A percentile compares a stretch with the other conserved stretches of the same genome.
Conservation (phyloP, 2,797 vertebrate species). For the Pelochelys cantorii region DNA sequence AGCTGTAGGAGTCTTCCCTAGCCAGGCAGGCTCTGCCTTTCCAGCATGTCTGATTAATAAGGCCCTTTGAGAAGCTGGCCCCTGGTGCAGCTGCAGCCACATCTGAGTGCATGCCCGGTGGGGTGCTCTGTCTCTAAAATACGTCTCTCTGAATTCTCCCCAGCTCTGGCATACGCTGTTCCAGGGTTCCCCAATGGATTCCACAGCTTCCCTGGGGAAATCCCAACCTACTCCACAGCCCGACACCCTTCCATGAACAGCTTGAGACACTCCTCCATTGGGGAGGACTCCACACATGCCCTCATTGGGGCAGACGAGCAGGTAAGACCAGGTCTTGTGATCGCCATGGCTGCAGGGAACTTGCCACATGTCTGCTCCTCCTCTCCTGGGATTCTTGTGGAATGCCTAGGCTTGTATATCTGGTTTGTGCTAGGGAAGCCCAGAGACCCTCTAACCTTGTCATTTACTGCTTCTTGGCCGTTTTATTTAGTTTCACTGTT, state of each 20-base stretch:
- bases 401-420: not conserved
- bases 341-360: not conserved
- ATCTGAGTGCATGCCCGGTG: not conserved
- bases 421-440: not conserved
- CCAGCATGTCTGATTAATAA: not conserved
- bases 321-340: conserved; percentile 77
- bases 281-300: conserved; percentile 91
- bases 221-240: conserved; percentile 78
- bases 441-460: not conserved
- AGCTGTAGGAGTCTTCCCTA: not conserved
- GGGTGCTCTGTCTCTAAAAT: not conserved
- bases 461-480: not conserved
- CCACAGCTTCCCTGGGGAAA: conserved; percentile 91
- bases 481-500: not conserved
- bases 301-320: conserved; percentile 95
- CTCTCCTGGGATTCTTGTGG: not conserved
- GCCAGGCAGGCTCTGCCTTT: not conserved
- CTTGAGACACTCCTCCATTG: conserved; percentile 87
- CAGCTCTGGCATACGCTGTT: conserved; percentile 91
- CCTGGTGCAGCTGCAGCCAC: not conserved
- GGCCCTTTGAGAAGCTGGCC: not conserved
- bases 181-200: conserved; percentile 95
- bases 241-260: conserved; percentile 78
- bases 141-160: not conserved
- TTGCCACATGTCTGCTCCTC: not conserved